These are phyloP conservation scores for Dasypolia templi DNA, from an alignment of 2,888 invertebrate species.

Conservation along the genomic window DNA sequence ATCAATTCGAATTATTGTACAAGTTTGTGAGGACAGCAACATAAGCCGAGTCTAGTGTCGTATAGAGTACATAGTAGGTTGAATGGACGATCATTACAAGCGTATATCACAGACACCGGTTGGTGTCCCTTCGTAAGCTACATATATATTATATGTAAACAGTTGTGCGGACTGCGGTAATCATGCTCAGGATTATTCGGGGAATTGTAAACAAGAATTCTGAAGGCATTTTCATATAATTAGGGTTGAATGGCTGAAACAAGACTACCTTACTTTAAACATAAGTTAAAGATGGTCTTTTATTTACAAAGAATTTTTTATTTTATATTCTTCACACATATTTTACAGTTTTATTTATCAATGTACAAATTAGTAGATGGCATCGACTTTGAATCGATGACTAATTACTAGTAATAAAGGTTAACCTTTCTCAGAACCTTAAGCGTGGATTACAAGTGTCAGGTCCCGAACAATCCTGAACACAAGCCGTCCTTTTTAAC, in stretches of 20 bases:
- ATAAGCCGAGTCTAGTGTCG: slow-evolving; percentile 68
- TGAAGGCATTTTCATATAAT: slow-evolving; percentile 62
- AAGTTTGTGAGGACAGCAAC: slow-evolving; percentile 62
- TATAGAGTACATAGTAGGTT: slow-evolving; percentile 74
- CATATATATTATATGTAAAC: slow-evolving; percentile 70
- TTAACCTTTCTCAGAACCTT: slow-evolving; percentile 19
- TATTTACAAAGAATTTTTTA: slow-evolving; percentile 54
- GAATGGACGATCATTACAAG: slow-evolving; percentile 89
- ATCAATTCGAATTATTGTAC: slow-evolving; percentile 64
- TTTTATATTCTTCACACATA: slow-evolving; percentile 54
- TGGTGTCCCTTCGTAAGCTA: slow-evolving; percentile 82
- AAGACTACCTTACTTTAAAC: slow-evolving; percentile 52
- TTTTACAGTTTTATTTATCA: slow-evolving; percentile 41
- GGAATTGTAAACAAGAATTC: slow-evolving; percentile 53
- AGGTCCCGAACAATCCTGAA: slow-evolving; percentile 64
- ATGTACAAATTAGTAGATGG: slow-evolving; percentile 52
- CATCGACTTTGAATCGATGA: slow-evolving; percentile 46
- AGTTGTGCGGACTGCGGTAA: slow-evolving; percentile 60
- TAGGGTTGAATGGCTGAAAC: slow-evolving; percentile 40
- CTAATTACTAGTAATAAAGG: slow-evolving; percentile 13
- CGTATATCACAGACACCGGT: slow-evolving; percentile 88
- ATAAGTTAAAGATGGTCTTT: slow-evolving; percentile 56
- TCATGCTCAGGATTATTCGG: slow-evolving; percentile 66
- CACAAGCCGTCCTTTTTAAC: slow-evolving; percentile 70
- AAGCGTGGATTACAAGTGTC: slow-evolving; percentile 23